Evolutionary conservation across 2,888 invertebrate species (phyloP).

Genomic region (Uloborus plumipes): DNA sequence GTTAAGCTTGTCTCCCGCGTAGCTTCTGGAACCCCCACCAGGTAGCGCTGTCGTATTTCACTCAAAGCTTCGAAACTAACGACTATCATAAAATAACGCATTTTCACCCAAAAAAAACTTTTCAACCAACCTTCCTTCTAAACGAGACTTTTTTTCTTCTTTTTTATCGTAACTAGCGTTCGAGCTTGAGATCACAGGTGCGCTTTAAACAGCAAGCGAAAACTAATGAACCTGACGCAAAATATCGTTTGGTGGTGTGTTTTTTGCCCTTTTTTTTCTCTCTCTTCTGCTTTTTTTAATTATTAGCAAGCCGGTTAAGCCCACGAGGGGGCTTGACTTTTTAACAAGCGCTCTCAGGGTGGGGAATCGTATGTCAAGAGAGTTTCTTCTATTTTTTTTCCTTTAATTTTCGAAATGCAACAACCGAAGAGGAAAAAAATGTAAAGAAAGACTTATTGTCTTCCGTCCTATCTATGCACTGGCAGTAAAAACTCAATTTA

Average conservation of each 20-base stretch:
- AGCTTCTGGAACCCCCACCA: conserved; percentile 45
- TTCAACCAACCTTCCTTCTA: too few species aligned
- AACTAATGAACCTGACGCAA: conserved; percentile 58
- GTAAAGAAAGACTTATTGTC: too few species aligned
- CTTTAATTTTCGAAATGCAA: too few species aligned
- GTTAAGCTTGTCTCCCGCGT: conserved; percentile 36
- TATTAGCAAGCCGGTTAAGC: conserved; percentile 47
- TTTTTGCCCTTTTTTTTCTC: not conserved
- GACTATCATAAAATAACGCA: conserved; percentile 61
- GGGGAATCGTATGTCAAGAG: conserved; percentile 28
- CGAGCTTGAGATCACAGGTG: not conserved
- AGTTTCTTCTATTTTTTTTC: not conserved
- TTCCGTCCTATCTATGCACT: too few species aligned
- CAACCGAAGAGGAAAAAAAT: too few species aligned
- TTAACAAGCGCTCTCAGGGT: conserved; percentile 52
- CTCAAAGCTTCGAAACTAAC: conserved; percentile 56
- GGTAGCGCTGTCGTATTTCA: conserved; percentile 46
- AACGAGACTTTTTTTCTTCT: conserved; percentile 12
- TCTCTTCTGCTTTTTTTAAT: conserved; percentile 55
- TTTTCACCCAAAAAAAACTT: conserved; percentile 29
- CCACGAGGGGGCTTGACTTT: conserved; percentile 40
- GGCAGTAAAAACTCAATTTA: too few species aligned
- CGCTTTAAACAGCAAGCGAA: conserved; percentile 12
- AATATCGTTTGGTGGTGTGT: conserved; percentile 15
- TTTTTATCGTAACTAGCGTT: not conserved